phyloP scores from a whole-genome alignment of 53 echinoderm and acorn worm genomes.

The Hippasteria phrygiana region DNA sequence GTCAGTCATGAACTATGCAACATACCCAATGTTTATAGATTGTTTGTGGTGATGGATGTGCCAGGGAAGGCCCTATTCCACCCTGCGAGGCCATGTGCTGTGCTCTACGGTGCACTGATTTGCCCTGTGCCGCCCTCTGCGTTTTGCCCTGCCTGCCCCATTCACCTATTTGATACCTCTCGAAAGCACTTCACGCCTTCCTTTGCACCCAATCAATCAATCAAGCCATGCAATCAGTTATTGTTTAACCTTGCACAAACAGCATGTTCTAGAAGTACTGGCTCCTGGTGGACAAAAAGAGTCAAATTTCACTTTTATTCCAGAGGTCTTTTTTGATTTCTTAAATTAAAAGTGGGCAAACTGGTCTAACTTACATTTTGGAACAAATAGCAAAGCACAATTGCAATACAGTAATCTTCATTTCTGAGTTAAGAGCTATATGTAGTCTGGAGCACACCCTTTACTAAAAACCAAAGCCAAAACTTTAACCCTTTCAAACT shows the following conservation, averaged over 20 bases:
- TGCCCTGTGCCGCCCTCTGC: neutral
- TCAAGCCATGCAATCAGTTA: neutral
- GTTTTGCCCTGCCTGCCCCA: neutral
- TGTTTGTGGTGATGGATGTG: neutral
- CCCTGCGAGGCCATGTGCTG: slow-evolving; percentile 7
- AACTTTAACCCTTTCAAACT: no score
- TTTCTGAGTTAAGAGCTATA: no score
- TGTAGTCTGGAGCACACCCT: no score
- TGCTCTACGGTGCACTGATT: neutral
- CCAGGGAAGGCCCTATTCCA: neutral
- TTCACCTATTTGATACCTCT: neutral
- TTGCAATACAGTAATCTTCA: no score
- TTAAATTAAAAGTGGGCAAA: no score
- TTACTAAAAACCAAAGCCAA: no score
- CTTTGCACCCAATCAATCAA: neutral
- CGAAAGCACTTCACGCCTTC: neutral
- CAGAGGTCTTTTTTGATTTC: no score
- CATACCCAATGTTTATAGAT: neutral
- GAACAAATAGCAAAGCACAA: no score
- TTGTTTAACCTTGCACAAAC: neutral
- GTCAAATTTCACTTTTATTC: neutral
- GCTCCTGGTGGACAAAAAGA: neutral
- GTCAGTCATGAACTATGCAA: neutral
- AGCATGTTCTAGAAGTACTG: neutral
- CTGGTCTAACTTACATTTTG: no score